Percentiles rank a stretch among this genome's conserved stretches.
These are phyloP conservation scores for Aphaenogaster ashmeadi DNA, from an alignment of 1,140 invertebrate genomes.

Conservation along the genomic window DNA sequence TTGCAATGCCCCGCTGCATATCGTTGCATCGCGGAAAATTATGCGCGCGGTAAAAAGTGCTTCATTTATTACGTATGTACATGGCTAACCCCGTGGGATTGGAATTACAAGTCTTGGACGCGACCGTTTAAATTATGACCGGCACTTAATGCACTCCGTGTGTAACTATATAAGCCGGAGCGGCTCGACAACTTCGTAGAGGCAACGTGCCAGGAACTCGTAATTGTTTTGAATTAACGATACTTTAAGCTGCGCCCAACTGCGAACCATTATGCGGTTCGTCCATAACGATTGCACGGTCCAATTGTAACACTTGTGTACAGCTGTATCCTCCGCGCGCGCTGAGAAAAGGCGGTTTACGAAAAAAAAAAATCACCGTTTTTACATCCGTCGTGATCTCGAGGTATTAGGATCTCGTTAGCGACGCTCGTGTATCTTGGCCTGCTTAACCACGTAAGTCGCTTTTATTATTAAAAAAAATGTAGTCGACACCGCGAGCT, in stretches of 20 bases:
- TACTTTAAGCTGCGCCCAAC: constrained; percentile 73
- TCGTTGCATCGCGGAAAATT: neutral
- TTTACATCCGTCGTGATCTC: neutral
- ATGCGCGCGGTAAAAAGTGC: constrained; percentile 12
- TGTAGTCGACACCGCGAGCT: neutral
- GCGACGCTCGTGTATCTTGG: neutral
- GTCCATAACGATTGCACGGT: constrained; percentile 25
- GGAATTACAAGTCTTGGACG: constrained; percentile 66
- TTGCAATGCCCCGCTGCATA: neutral
- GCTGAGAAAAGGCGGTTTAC: too few relatives aligned
- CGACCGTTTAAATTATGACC: constrained; percentile 70
- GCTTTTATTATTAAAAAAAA: constrained; percentile 20
- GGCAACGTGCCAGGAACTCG: constrained; percentile 77
- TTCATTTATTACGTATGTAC: constrained; percentile 24
- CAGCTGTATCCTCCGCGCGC: neutral
- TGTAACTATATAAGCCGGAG: constrained; percentile 72
- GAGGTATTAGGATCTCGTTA: neutral
- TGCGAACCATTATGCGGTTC: constrained; percentile 44
- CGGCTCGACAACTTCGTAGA: constrained; percentile 71
- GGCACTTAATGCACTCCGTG: constrained; percentile 69
- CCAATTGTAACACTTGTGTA: constrained; percentile 1
- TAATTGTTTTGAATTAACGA: constrained; percentile 80
- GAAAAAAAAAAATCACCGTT: neutral
- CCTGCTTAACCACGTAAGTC: neutral
- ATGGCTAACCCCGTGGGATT: constrained; percentile 45